These are phyloP conservation scores for Trachymyrmex septentrionalis DNA, from an alignment of 1,140 invertebrate species.

Conservation along the genomic window DNA sequence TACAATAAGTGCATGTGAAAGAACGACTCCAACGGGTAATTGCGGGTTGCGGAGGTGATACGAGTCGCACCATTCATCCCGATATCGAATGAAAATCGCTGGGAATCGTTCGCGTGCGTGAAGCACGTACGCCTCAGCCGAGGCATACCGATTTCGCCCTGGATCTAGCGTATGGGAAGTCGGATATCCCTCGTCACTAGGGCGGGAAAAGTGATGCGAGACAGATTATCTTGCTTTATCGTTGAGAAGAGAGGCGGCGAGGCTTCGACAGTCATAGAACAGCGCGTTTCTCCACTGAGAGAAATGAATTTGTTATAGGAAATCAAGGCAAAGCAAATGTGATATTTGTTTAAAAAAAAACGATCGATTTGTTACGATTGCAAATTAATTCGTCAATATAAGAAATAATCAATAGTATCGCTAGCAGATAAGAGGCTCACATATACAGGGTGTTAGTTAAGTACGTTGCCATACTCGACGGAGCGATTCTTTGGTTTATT, in stretches of 20 bases:
- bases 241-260: not conserved
- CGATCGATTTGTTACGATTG: too few species aligned
- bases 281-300: not conserved
- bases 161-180: slow-evolving; percentile 40
- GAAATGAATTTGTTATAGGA: too few species aligned
- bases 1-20: slow-evolving; percentile 50
- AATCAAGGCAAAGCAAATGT: too few species aligned
- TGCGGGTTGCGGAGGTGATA: slow-evolving; percentile 48
- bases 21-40: slow-evolving; percentile 41
- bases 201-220: slow-evolving; percentile 23
- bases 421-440: too few species aligned
- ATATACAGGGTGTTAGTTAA: too few species aligned
- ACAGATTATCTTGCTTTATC: not conserved
- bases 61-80: slow-evolving; percentile 54
- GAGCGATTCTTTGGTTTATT: too few species aligned
- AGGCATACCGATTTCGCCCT: slow-evolving; percentile 34
- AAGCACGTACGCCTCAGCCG: not conserved
- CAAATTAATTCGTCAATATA: too few species aligned
- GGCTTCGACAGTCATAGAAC: not conserved
- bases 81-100: slow-evolving; percentile 52
- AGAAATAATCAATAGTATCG: too few species aligned
- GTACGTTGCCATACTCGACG: too few species aligned
- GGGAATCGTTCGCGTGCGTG: slow-evolving; percentile 54
- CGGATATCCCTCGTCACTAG: slow-evolving; percentile 13
- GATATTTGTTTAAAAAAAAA: too few species aligned